A percentile compares a stretch with the other conserved stretches of the same genome.
phyloP scores from a whole-genome alignment of 1,140 invertebrate species.

The Tribolium castaneum region DNA sequence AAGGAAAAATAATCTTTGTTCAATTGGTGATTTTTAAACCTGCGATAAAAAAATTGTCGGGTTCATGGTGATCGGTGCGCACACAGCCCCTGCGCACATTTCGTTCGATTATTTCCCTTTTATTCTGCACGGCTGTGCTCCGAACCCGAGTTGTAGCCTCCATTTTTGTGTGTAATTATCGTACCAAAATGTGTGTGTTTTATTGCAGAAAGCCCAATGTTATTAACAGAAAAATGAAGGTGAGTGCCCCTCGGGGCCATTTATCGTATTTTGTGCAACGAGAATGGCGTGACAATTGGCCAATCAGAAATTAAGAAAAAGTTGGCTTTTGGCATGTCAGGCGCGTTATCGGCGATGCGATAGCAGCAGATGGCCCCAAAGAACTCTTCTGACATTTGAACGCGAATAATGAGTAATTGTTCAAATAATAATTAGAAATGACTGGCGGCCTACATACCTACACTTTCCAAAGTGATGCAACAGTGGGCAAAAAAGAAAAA shows the following conservation, averaged over 20 bases:
- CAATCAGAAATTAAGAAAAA: not conserved
- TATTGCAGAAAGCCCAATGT: not conserved
- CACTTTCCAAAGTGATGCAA: not conserved
- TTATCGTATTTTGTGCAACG: not conserved
- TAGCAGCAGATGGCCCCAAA: not conserved
- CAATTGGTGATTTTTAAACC: no score
- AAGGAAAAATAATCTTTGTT: no score
- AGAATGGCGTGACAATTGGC: not conserved
- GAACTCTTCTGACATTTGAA: not conserved
- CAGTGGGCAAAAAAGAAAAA: not conserved
- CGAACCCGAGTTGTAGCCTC: not conserved
- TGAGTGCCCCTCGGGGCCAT: not conserved
- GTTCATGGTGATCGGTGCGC: not conserved
- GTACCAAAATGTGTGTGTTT: slow-evolving; percentile 9
- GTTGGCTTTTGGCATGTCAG: not conserved
- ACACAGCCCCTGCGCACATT: not conserved
- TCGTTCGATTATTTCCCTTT: not conserved
- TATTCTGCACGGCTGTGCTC: slow-evolving; percentile 3
- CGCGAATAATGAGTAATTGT: not conserved
- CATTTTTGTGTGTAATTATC: slow-evolving; percentile 12
- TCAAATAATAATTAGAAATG: not conserved
- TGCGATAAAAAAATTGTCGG: not conserved
- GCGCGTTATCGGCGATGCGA: not conserved
- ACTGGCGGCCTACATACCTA: not conserved
- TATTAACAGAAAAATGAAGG: slow-evolving; percentile 8